Percentiles rank a stretch among this genome's conserved stretches.
phyloP scores from a whole-genome alignment of 2,888 invertebrate species.

The Luperina testacea region DNA sequence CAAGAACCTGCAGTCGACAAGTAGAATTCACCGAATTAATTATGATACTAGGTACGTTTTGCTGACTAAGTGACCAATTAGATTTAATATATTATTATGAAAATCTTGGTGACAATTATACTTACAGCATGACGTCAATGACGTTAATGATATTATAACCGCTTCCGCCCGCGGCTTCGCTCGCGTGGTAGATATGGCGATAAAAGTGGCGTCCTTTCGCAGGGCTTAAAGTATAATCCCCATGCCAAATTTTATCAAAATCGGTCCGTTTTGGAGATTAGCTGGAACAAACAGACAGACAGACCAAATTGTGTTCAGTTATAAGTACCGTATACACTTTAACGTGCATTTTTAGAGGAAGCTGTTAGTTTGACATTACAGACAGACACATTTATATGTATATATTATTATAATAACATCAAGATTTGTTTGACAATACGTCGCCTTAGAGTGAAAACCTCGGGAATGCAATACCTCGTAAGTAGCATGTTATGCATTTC shows the following conservation, averaged over 20 bases:
- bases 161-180: too few species aligned
- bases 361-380: neutral
- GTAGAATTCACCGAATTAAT: constrained; percentile 67
- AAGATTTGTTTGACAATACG: neutral
- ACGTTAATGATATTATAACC: too few species aligned
- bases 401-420: neutral
- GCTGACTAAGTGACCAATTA: constrained; percentile 31
- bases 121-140: neutral
- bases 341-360: too few species aligned
- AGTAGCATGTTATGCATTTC: too few species aligned
- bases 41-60: constrained; percentile 41
- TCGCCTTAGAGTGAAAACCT: too few species aligned
- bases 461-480: too few species aligned
- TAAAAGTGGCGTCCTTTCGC: too few species aligned
- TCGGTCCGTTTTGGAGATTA: neutral
- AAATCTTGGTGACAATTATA: neutral
- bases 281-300: neutral
- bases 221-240: too few species aligned
- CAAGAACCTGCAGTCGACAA: constrained; percentile 68
- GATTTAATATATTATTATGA: neutral
- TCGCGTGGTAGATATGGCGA: too few species aligned
- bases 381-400: neutral
- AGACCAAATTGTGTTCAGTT: neutral
- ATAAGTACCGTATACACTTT: too few species aligned
- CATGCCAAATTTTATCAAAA: neutral